phyloP scores from a whole-genome alignment of 2,888 invertebrate species.

The Hirtodrosophila alboralis region DNA sequence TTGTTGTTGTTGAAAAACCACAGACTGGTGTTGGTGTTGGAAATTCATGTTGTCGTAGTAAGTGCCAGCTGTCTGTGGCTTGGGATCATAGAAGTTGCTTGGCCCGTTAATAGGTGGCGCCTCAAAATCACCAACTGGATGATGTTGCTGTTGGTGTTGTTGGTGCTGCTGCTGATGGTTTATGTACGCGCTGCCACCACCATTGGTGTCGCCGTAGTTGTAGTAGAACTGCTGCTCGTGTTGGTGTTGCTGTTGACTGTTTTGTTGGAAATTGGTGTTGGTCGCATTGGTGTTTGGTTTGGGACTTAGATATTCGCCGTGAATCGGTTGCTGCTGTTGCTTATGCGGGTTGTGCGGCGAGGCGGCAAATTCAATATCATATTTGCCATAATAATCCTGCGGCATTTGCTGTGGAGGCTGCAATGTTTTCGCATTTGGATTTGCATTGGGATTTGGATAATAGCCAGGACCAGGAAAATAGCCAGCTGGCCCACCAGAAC shows the following conservation, averaged over 20 bases:
- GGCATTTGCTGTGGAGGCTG: conserved; percentile 68
- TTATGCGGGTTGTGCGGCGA: conserved; percentile 60
- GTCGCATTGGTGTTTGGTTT: conserved; percentile 72
- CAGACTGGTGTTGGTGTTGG: conserved; percentile 69
- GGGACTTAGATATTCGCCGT: conserved; percentile 78
- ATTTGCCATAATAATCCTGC: conserved; percentile 83
- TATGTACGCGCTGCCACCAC: conserved; percentile 71
- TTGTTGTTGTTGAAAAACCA: conserved; percentile 70
- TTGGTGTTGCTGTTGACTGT: conserved; percentile 72
- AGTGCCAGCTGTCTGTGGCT: conserved; percentile 66
- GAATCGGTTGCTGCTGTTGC: conserved; percentile 46
- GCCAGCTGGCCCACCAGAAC: conserved; percentile 48
- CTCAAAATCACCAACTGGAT: conserved; percentile 79
- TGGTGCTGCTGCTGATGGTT: conserved; percentile 73
- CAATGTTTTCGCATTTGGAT: conserved; percentile 42
- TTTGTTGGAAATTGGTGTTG: conserved; percentile 69
- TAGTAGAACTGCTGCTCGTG: conserved; percentile 81
- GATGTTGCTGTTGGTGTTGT: conserved; percentile 69
- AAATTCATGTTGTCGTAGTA: conserved; percentile 83
- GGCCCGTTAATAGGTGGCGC: conserved; percentile 76
- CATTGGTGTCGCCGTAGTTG: conserved; percentile 79
- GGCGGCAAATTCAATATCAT: conserved; percentile 81
- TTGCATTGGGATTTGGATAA: conserved; percentile 71
- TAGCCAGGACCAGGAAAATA: conserved; percentile 81
- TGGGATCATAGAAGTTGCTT: conserved; percentile 81